Conservation (phyloP, 1,140 invertebrate species). For the Pomacea maculata region DNA sequence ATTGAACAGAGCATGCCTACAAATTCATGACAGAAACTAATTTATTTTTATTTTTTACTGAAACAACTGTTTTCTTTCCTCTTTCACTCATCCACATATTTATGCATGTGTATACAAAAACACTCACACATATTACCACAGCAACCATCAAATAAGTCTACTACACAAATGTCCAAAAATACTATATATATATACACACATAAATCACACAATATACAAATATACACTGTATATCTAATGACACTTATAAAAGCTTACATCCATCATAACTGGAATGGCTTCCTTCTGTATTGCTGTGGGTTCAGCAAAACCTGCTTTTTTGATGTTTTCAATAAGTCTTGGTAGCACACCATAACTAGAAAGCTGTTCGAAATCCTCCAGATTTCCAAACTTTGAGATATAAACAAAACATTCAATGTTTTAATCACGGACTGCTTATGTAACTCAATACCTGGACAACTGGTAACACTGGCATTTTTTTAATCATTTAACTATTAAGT, state of each 20-base stretch:
- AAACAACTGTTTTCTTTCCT: too few relatives aligned
- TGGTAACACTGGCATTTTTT: too few relatives aligned
- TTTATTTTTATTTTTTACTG: too few relatives aligned
- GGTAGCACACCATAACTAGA: conserved; percentile 46
- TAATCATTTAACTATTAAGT: too few relatives aligned
- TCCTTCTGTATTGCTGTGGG: conserved; percentile 97
- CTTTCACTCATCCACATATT: too few relatives aligned
- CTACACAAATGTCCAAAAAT: neutral
- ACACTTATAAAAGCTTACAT: conserved; percentile 42
- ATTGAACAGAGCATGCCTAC: too few relatives aligned
- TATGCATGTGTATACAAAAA: too few relatives aligned
- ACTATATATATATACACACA: neutral
- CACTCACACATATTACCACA: neutral
- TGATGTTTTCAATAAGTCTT: conserved; percentile 78
- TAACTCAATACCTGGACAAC: neutral
- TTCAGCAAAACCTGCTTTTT: conserved; percentile 75
- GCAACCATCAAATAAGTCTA: neutral
- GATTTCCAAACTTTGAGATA: neutral
- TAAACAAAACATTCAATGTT: neutral
- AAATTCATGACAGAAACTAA: too few relatives aligned
- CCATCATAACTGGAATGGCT: conserved; percentile 86
- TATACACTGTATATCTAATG: neutral
- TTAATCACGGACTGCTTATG: neutral
- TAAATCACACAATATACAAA: neutral
- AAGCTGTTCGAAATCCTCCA: too few relatives aligned